Evolutionary conservation across 1,140 invertebrate species (phyloP), one percentile per base, ranked within the genome.

Genomic region (Propsilocerus akamusi): DNA sequence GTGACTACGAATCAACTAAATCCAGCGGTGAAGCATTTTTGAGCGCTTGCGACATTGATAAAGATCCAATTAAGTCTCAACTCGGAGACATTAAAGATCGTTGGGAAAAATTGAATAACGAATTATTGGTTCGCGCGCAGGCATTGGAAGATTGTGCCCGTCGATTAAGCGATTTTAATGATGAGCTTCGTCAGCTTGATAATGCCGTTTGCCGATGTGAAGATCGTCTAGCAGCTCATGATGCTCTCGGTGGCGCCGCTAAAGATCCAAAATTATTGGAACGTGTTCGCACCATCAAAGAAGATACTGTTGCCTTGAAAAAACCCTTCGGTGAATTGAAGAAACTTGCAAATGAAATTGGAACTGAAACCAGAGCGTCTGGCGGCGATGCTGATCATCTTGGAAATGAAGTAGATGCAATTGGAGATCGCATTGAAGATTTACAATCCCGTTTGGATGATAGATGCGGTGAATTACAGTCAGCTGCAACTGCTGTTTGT

Each of bases 91-190:
- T 94, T 60, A 89, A 86, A 65, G 77, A 82, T 49, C 70, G 87
- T 59, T 96, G 92, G 92, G 89, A 94, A 59, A 79, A 78, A 59
- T 70, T 96, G 1, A 92, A 92, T 59, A 85, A 88, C 59, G 86
- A 83, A 73, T 57, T 70, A 47, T 69, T 69, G 53, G 53, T 63
- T 25, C 59, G 81, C 60, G 75, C 82, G 49, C 77, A 88, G 68
- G 73, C 80, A 58, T 68, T 96, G 41, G 91, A 96, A 68, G 86
- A 90, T 52, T 80, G 86, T 14, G 76, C 81, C 2, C 78, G 85
- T 41, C 80, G 83, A 50, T 69, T 97, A 37, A 72, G 77, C 46
- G 87, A 95, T 49, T 90, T 92, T 59, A 80, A 80, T 51, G 92
- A 97, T 56, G 83, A 83, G 52, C 65, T 89, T 14, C 73, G 89